phyloP scores from a whole-genome alignment of 1,140 invertebrate genomes.

The Bradynema listronoti region DNA sequence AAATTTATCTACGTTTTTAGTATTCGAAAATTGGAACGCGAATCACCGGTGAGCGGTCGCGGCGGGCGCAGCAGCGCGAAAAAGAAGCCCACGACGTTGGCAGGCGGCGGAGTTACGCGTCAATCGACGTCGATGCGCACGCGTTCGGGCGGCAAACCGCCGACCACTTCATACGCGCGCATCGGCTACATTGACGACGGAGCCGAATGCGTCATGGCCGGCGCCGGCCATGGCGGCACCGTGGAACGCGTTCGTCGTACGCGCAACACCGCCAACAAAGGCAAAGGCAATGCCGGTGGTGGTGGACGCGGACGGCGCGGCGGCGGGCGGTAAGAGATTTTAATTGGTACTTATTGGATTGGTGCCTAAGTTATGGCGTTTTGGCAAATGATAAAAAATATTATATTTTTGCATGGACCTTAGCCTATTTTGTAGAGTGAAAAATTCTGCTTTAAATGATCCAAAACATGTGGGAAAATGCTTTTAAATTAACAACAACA shows the following conservation, averaged over 20 bases:
- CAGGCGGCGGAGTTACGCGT: background rate
- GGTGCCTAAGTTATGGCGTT: no score
- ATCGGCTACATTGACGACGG: background rate
- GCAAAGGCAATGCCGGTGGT: constrained; percentile 7
- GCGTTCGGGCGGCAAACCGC: constrained; percentile 24
- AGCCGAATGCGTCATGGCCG: constrained; percentile 7
- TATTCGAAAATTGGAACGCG: background rate
- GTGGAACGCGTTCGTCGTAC: constrained; percentile 12
- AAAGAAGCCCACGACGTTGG: constrained; percentile 9
- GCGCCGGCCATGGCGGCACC: constrained; percentile 9
- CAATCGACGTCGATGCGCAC: constrained; percentile 20
- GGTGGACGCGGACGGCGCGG: constrained; percentile 14
- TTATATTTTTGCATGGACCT: no score
- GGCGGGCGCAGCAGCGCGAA: constrained; percentile 11
- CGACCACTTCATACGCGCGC: constrained; percentile 18
- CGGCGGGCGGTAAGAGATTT: constrained; percentile 6
- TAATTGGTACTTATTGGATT: no score
- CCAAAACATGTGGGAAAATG: no score
- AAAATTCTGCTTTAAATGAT: no score
- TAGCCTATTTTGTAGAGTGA: no score
- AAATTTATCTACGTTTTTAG: constrained; percentile 5
- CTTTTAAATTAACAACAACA: no score
- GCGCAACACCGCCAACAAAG: no score
- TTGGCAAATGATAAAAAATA: no score
- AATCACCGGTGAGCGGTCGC: constrained; percentile 12